Percentiles rank a stretch among this genome's conserved stretches.
Evolutionary conservation across 2,113 vertebrate species (phyloP).

Genomic region (Centropristis striata): DNA sequence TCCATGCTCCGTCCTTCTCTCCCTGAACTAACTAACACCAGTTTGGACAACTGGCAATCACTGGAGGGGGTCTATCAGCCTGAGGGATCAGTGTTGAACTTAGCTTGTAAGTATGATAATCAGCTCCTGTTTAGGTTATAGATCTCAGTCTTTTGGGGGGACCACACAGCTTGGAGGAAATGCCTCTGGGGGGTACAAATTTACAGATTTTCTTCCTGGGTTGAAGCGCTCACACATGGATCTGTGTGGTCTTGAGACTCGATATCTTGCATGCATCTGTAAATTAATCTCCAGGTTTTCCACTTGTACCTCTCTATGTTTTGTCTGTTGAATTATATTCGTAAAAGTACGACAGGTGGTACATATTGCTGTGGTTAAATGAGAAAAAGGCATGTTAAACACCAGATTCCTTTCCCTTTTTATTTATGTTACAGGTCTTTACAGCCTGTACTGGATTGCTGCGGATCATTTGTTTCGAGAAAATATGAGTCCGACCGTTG

Average conservation of each 20-base stretch:
- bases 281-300: background rate
- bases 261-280: background rate
- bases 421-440: no score
- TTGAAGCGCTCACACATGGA: background rate
- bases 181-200: background rate
- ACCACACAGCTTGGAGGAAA: slow-evolving; percentile 64
- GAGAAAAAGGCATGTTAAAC: background rate
- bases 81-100: slow-evolving; percentile 19
- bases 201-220: slow-evolving; percentile 14
- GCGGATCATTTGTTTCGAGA: background rate
- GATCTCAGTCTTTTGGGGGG: slow-evolving; percentile 26
- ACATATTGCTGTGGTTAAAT: background rate
- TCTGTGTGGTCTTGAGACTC: slow-evolving; percentile 45
- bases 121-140: slow-evolving; percentile 39
- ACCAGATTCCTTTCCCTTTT: background rate
- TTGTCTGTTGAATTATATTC: slow-evolving; percentile 10
- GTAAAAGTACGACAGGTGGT: background rate
- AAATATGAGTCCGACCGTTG: background rate
- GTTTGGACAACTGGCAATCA: slow-evolving; percentile 21
- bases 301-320: background rate
- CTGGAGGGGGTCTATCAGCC: background rate
- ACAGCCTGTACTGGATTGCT: background rate
- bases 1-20: background rate
- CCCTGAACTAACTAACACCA: slow-evolving; percentile 8
- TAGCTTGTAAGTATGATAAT: slow-evolving; percentile 29